Evolutionary conservation across 2,113 vertebrate species (phyloP), one percentile per base, ranked within the genome.

Genomic region (Physeter macrocephalus): DNA sequence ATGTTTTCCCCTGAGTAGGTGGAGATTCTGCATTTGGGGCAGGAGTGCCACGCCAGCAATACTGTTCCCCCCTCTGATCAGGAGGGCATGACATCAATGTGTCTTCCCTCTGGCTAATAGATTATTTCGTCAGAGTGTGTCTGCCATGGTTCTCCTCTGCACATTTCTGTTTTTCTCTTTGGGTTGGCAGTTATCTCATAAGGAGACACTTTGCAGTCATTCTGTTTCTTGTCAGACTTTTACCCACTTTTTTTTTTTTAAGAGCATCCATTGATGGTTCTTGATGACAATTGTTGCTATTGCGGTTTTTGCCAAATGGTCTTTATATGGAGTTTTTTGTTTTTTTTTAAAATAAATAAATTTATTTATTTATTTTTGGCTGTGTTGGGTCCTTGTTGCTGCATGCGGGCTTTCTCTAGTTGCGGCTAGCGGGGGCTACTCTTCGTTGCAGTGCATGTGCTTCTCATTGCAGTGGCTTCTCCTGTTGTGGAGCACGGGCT

Each of bases 11-110:
- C 1, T 14, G 71, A 8, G 39, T 34, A 2, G 9, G 31, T 36
- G 5, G 17, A 9, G 23, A 11, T 2, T 18, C 11, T 12, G 7
- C 46, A 2, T 59, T 57, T 59, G 3, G 54, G 34, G 20, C 41
- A 46, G 69, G 27, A 69, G 27, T 0, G 3, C 27, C 67, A 17
- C 31, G 13, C 52, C 52, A 8, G 67, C 23, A 3, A 5, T 3
- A 3, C 57, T 31, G 20, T 18, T 25, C 29, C 43, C 9, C 11
- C 11, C 39, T 12, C 18, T 1, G 36, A 0, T 15, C 83, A 67
- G n/a, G 34, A 49, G 74, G 15, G 0, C 20, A 0, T 17, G 36
- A 23, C 8, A 8, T 17, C 5, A 3, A 2, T 8, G 1, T 13
- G 14, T 46, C 20, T 41, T 29, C n/a, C 27, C 2, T 39, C 57